Percentiles rank a stretch among this genome's conserved stretches.
These are phyloP conservation scores for Drosophila robusta DNA, from an alignment of 2,888 invertebrate species.

Conservation along the genomic window DNA sequence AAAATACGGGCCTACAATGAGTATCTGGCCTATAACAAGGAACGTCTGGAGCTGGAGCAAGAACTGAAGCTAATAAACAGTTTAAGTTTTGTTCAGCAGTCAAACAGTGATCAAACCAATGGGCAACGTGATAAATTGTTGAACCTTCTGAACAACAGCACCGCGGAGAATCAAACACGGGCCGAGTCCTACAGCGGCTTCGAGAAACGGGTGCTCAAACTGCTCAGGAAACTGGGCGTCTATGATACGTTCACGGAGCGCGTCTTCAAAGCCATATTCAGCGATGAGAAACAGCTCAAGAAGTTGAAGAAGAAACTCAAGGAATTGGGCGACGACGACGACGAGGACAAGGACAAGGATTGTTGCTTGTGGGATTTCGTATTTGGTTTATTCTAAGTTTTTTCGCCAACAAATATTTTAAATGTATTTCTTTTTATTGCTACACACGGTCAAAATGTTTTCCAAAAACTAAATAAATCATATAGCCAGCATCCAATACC, in stretches of 20 bases:
- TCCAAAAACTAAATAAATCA: too few relatives aligned
- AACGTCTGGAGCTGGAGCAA: background rate
- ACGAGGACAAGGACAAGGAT: conserved; percentile 17
- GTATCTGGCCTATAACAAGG: conserved; percentile 12
- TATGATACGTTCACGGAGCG: conserved; percentile 30
- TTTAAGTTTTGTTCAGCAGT: background rate
- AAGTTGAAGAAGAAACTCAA: conserved; percentile 42
- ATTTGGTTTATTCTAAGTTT: conserved; percentile 30
- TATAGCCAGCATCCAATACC: too few relatives aligned
- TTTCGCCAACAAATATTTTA: background rate
- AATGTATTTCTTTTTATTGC: too few relatives aligned
- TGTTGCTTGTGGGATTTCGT: conserved; percentile 49
- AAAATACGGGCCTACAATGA: conserved; percentile 44
- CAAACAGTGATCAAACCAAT: background rate
- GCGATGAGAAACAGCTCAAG: conserved; percentile 40
- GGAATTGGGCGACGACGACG: conserved; percentile 36
- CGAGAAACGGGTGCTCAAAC: conserved; percentile 22
- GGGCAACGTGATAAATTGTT: too few relatives aligned
- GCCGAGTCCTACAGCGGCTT: conserved; percentile 1
- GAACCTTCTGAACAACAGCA: too few relatives aligned
- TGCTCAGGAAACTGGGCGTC: conserved; percentile 42
- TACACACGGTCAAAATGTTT: too few relatives aligned
- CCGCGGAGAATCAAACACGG: background rate
- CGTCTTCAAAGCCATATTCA: conserved; percentile 52
- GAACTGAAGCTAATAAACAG: background rate